Conservation (phyloP, 2,113 vertebrate genomes). For the Apus apus region DNA sequence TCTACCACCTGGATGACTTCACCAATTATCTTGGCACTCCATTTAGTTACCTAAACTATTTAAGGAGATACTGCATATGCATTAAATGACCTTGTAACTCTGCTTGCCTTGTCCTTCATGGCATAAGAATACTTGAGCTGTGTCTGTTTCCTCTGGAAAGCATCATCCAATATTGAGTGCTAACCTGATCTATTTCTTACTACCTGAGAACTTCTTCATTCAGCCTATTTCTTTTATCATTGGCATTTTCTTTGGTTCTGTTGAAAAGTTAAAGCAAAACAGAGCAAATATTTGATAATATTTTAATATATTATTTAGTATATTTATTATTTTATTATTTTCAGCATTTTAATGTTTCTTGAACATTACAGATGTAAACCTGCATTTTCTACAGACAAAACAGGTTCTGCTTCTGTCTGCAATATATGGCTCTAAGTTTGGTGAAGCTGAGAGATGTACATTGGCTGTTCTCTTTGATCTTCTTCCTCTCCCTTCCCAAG, state of each 20-base stretch:
- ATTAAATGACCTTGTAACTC: neutral
- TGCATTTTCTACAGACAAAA: neutral
- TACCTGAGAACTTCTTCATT: neutral
- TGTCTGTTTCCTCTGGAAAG: neutral
- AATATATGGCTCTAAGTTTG: neutral
- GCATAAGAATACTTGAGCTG: neutral
- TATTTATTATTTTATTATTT: too few relatives aligned
- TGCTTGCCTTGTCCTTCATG: neutral
- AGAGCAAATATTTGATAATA: neutral
- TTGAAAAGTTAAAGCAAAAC: neutral
- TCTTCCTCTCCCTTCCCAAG: neutral
- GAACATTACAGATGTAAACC: neutral
- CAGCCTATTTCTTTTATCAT: neutral
- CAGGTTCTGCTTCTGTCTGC: neutral
- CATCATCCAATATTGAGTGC: neutral
- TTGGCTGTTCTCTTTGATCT: neutral
- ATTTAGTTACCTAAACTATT: neutral
- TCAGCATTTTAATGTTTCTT: neutral
- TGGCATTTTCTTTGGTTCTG: neutral
- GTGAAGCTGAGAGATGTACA: neutral
- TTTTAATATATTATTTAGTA: neutral
- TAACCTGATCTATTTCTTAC: neutral
- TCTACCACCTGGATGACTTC: neutral
- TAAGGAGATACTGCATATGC: neutral
- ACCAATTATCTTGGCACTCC: neutral